A percentile compares a stretch with the other conserved stretches of the same genome.
Conservation (phyloP, 2,113 vertebrate species). For the Coryphaenoides rupestris region DNA sequence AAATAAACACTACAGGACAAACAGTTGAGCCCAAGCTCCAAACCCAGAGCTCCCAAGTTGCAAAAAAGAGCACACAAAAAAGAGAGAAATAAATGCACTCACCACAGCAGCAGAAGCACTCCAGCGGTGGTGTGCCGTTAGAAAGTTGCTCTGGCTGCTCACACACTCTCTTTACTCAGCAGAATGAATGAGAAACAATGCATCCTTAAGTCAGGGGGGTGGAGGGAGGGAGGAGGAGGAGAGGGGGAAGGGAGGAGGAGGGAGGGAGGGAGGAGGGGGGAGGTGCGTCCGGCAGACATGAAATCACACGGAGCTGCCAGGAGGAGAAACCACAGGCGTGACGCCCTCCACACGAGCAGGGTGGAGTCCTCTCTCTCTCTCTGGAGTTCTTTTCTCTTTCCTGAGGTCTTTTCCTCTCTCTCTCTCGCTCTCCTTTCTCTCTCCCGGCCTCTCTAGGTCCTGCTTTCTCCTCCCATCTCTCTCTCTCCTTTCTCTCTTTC, state of each 20-base stretch:
- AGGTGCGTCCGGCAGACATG: not conserved
- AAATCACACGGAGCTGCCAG: conserved; percentile 1
- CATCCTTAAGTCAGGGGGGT: not conserved
- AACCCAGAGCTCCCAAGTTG: too few species aligned
- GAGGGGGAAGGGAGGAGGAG: not conserved
- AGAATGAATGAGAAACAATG: conserved; percentile 1
- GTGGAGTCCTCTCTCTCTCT: not conserved
- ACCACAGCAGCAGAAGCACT: conserved; percentile 46
- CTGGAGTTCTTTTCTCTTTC: too few species aligned
- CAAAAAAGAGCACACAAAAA: conserved; percentile 20
- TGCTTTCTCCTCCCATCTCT: too few species aligned
- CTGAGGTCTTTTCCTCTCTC: too few species aligned
- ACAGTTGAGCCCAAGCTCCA: conserved; percentile 26
- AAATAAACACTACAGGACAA: not conserved
- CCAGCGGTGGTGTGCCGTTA: too few species aligned
- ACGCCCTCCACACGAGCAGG: not conserved
- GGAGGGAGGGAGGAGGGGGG: not conserved
- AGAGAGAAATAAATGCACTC: too few species aligned
- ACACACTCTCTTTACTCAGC: not conserved
- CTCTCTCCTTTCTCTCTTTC: too few species aligned
- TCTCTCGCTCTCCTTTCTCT: too few species aligned
- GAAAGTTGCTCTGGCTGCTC: conserved; percentile 18
- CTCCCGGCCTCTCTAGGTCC: too few species aligned
- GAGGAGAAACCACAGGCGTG: not conserved
- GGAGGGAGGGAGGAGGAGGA: too few species aligned